Evolutionary conservation across 2,797 vertebrate genomes (phyloP).

Genomic region (Hozukius guyotensis): DNA sequence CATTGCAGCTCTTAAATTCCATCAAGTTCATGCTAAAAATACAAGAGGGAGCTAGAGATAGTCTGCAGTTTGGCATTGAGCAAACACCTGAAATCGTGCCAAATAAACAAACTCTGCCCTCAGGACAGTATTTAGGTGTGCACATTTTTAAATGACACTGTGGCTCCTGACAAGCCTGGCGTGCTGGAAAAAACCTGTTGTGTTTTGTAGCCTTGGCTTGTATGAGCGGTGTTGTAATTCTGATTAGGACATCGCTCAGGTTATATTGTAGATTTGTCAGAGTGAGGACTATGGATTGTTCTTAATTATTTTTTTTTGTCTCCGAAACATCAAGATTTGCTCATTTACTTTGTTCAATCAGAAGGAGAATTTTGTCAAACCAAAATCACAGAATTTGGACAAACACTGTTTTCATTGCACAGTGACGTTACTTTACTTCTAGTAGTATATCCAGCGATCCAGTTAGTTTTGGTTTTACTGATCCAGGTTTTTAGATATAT

Average conservation of each 20-base stretch:
- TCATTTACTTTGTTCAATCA: not conserved
- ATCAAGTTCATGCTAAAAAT: not conserved
- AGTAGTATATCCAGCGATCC: not conserved
- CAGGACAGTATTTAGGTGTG: not conserved
- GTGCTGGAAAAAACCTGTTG: not conserved
- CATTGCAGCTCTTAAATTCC: not conserved
- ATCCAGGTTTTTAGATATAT: not conserved
- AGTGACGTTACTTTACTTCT: not conserved
- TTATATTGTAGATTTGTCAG: not conserved
- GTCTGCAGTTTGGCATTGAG: not conserved
- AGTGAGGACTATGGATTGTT: no score
- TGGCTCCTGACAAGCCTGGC: not conserved
- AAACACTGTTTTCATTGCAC: not conserved
- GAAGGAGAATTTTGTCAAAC: not conserved
- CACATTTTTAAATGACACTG: not conserved
- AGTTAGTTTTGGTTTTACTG: not conserved
- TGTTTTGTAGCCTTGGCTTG: not conserved
- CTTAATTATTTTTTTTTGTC: not conserved
- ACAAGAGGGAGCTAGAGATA: not conserved
- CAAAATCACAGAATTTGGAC: not conserved
- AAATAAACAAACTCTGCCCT: constrained; percentile 8
- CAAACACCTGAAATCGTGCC: constrained; percentile 13
- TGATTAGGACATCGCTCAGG: not conserved
- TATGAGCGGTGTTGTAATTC: not conserved
- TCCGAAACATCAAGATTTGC: not conserved